Conservation (phyloP, 2,113 vertebrate genomes). For the Pitta sordida region DNA sequence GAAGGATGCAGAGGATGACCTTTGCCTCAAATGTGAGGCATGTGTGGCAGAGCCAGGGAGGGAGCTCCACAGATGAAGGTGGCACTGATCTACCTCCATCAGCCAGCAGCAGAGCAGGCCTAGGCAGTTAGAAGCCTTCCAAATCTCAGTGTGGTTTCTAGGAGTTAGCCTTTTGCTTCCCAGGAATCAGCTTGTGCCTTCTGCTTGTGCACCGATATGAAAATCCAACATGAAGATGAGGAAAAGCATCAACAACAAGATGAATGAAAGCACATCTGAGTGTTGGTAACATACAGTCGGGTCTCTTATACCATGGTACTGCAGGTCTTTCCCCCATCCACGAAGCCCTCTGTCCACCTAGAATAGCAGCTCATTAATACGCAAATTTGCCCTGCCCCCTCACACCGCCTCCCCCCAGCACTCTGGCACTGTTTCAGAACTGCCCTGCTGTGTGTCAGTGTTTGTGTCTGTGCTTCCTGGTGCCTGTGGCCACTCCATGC, state of each 20-base stretch:
- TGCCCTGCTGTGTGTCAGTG: no score
- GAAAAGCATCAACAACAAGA: not conserved
- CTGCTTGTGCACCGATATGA: not conserved
- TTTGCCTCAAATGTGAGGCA: not conserved
- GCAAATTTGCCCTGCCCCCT: no score
- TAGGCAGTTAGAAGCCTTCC: not conserved
- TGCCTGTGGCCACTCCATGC: no score
- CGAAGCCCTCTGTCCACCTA: no score
- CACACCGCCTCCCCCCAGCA: no score
- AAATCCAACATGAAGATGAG: not conserved
- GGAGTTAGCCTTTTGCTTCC: not conserved
- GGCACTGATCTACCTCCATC: not conserved
- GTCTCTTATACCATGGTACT: no score
- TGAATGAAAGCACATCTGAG: not conserved
- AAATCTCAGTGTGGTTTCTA: fast-evolving
- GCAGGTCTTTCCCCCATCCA: no score
- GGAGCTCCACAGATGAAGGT: not conserved
- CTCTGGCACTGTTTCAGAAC: no score
- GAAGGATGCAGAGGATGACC: not conserved
- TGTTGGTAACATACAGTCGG: no score
- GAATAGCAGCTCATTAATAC: no score
- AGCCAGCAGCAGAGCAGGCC: not conserved
- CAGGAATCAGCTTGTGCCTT: not conserved
- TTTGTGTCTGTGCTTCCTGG: no score
- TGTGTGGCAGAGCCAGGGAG: not conserved